phyloP scores from a whole-genome alignment of 2,888 invertebrate species.

The Oscheius sp. region DNA sequence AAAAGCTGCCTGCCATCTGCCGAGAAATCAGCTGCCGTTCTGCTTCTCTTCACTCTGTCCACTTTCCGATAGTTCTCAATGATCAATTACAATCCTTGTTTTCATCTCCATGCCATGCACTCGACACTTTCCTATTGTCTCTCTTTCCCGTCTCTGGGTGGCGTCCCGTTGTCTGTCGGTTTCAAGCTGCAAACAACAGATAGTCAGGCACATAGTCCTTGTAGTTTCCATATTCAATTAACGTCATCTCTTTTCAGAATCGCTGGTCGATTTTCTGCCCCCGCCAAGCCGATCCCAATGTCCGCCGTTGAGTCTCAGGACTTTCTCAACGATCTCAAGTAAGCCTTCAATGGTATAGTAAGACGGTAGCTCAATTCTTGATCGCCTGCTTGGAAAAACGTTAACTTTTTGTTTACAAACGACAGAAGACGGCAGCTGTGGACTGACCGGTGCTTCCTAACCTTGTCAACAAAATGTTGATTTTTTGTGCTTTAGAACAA shows the following conservation, averaged over 20 bases:
- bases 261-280: slow-evolving; percentile 43
- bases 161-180: slow-evolving; percentile 22
- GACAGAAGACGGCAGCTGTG: no score
- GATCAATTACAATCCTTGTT: background rate
- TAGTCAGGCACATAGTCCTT: background rate
- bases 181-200: slow-evolving; percentile 29
- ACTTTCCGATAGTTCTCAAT: background rate
- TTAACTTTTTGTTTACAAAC: no score
- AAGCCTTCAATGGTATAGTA: background rate
- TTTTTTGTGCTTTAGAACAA: no score
- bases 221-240: background rate
- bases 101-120: background rate
- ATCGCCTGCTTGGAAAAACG: no score
- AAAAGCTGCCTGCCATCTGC: slow-evolving; percentile 32
- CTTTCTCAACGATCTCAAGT: slow-evolving; percentile 40
- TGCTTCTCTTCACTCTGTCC: background rate
- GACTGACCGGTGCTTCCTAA: no score
- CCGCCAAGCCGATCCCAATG: slow-evolving; percentile 36
- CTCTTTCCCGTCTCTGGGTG: background rate
- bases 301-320: slow-evolving; percentile 39
- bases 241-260: slow-evolving; percentile 32
- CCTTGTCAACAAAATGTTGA: no score
- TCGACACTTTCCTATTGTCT: background rate
- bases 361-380: background rate
- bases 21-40: slow-evolving; percentile 30